phyloP scores from a whole-genome alignment of 2,888 invertebrate species.

The Noctua comes region DNA sequence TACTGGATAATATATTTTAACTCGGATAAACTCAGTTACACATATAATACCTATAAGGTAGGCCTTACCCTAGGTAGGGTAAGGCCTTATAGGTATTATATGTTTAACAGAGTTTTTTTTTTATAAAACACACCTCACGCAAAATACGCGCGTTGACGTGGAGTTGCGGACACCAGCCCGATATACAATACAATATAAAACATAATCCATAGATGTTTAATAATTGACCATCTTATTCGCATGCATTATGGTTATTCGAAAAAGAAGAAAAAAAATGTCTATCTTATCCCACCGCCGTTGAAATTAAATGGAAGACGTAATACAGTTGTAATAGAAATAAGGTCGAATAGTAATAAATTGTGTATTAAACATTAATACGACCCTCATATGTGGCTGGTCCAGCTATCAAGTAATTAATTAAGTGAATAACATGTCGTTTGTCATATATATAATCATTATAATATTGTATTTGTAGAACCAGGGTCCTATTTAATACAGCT shows the following conservation, averaged over 20 bases:
- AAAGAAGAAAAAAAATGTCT: not conserved
- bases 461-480: constrained; percentile 1
- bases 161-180: too few species aligned
- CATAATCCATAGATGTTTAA: not conserved
- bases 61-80: too few species aligned
- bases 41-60: not conserved
- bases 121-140: too few species aligned
- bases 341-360: not conserved
- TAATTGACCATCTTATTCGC: not conserved
- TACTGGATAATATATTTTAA: not conserved
- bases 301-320: not conserved
- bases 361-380: not conserved
- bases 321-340: not conserved
- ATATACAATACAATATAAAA: not conserved
- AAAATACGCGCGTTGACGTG: too few species aligned
- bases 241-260: not conserved
- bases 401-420: not conserved
- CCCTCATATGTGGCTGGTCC: not conserved
- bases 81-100: too few species aligned
- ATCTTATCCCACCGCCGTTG: not conserved
- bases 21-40: not conserved
- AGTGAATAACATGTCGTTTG: not conserved
- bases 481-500: not conserved
- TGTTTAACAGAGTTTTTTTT: too few species aligned
- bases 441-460: not conserved